Percentiles rank a stretch among this genome's conserved stretches.
Conservation (phyloP, 2,888 invertebrate genomes). For the Cephus pulcher region DNA sequence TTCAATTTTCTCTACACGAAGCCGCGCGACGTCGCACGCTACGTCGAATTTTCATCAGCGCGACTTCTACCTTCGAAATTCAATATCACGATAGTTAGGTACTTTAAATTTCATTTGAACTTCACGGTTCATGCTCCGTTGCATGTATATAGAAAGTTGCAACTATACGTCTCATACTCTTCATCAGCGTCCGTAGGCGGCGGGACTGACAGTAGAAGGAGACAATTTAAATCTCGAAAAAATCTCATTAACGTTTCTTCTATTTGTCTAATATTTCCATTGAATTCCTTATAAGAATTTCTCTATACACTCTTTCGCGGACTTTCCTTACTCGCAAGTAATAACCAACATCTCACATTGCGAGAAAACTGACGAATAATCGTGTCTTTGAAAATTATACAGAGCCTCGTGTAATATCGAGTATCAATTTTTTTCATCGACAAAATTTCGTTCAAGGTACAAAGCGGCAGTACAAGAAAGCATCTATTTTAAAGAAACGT, state of each 20-base stretch:
- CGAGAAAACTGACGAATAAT: not conserved
- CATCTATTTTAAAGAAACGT: not conserved
- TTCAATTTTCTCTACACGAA: constrained; percentile 40
- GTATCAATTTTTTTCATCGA: not conserved
- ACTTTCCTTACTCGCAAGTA: not conserved
- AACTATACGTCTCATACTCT: not conserved
- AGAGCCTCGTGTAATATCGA: not conserved
- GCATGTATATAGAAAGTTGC: constrained; percentile 27
- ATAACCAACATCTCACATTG: not conserved
- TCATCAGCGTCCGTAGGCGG: not conserved
- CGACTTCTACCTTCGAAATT: constrained; percentile 39
- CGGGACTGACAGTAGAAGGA: not conserved
- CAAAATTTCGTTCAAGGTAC: not conserved
- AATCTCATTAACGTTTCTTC: not conserved
- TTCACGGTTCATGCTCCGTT: constrained; percentile 42
- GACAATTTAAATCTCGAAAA: not conserved
- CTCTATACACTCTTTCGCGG: not conserved
- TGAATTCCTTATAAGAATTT: not conserved
- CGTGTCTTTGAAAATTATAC: not conserved
- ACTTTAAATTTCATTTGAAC: constrained; percentile 47
- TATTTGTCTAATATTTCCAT: not conserved
- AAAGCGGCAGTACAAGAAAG: not conserved
- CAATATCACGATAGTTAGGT: constrained; percentile 47
- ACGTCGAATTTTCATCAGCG: constrained; percentile 37
- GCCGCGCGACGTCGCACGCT: constrained; percentile 21